Evolutionary conservation across 2,797 vertebrate species (phyloP).

Genomic region (Peromyscus nudipes): DNA sequence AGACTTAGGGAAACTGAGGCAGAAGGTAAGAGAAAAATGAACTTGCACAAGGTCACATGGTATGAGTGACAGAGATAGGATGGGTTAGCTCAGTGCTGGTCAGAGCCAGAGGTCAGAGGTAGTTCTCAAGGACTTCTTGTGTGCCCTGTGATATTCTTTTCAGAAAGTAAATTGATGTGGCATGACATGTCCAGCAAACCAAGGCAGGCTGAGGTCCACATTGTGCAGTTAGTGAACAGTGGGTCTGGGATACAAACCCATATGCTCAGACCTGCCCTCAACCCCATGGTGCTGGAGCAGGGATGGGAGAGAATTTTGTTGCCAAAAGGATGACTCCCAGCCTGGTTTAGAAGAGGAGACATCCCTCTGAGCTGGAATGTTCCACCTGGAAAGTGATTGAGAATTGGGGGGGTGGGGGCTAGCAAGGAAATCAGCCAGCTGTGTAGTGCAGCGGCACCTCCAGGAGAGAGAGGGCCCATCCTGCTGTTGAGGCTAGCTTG

Average conservation of each 20-base stretch:
- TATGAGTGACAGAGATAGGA: neutral
- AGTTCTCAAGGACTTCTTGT: accelerated
- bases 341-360: neutral
- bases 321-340: neutral
- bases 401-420: too few species aligned
- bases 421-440: neutral
- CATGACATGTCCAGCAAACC: neutral
- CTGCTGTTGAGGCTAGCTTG: accelerated
- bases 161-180: neutral
- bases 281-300: accelerated
- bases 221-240: neutral
- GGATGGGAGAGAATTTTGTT: neutral
- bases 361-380: neutral
- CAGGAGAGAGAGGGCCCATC: neutral
- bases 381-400: neutral
- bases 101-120: neutral
- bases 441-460: neutral
- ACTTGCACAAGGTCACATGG: neutral
- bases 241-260: neutral
- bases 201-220: neutral
- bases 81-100: neutral
- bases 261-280: accelerated
- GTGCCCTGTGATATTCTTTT: neutral
- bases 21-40: neutral
- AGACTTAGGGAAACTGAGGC: neutral